Conservation (phyloP, 2,113 vertebrate species). For the Ptilonorhynchus violaceus region DNA sequence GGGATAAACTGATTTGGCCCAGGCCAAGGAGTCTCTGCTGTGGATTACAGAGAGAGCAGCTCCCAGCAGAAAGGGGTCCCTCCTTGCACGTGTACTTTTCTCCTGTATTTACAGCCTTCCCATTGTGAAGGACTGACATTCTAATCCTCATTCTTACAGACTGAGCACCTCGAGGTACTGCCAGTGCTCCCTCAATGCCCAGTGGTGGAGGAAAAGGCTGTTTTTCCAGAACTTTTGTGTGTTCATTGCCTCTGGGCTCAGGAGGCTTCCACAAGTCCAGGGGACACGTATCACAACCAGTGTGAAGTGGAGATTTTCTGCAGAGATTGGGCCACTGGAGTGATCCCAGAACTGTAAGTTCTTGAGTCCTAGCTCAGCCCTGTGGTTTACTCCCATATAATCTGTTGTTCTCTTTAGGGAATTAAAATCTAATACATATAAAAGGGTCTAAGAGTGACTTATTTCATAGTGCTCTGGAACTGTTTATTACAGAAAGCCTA, state of each 20-base stretch:
- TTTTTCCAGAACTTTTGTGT: not conserved
- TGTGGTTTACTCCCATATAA: not conserved
- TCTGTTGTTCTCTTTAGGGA: not conserved
- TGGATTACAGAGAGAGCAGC: not conserved
- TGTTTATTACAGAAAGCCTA: conserved; percentile 19
- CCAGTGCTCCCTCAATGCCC: not conserved
- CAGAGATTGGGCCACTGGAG: not conserved
- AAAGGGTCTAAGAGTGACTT: not conserved
- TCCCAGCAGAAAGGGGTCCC: not conserved
- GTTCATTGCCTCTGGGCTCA: not conserved
- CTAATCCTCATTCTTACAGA: not conserved
- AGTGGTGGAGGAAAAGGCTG: not conserved
- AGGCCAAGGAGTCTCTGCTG: not conserved
- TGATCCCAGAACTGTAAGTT: not conserved
- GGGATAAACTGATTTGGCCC: not conserved
- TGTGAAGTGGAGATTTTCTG: not conserved
- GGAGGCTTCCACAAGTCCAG: not conserved
- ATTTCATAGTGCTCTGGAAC: not conserved
- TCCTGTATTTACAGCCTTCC: not conserved
- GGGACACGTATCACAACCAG: not conserved
- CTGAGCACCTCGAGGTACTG: not conserved
- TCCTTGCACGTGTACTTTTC: not conserved
- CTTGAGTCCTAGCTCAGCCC: not conserved
- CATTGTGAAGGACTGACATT: not conserved
- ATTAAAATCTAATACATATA: conserved; percentile 5